phyloP scores from a whole-genome alignment of 2,797 vertebrate species.

The Sciaenops ocellatus region DNA sequence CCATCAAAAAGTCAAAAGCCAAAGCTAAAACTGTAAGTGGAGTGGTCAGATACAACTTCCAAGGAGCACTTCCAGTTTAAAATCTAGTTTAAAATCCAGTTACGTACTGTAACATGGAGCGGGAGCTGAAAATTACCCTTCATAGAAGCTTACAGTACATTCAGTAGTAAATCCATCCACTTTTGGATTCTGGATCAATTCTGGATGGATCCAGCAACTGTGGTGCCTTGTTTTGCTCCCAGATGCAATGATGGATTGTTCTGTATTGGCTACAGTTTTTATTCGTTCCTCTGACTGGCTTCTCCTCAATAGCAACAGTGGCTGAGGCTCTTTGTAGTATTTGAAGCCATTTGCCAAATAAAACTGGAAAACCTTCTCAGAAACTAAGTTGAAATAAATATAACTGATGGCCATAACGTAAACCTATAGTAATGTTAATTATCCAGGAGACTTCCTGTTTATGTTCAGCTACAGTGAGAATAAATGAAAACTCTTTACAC shows the following conservation, averaged over 20 bases:
- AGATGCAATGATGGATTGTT: not conserved
- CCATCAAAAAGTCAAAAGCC: conserved; percentile 4
- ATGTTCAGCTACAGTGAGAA: not conserved
- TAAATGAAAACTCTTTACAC: conserved; percentile 24
- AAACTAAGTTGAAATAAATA: conserved; percentile 35
- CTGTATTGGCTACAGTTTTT: conserved; percentile 12
- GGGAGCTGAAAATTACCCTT: not conserved
- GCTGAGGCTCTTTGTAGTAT: conserved; percentile 21
- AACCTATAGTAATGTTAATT: conserved; percentile 34
- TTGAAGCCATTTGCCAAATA: conserved; percentile 42
- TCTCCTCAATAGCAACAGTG: conserved; percentile 34
- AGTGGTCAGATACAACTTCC: not conserved
- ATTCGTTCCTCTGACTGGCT: conserved; percentile 19
- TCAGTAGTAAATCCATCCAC: conserved; percentile 5
- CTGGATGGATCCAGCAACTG: not conserved
- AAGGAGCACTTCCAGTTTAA: not conserved
- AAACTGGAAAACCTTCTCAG: conserved; percentile 35
- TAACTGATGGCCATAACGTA: conserved; percentile 37
- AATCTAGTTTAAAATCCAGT: conserved; percentile 5
- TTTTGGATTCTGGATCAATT: conserved; percentile 10
- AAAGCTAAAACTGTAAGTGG: not conserved
- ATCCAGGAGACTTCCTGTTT: not conserved
- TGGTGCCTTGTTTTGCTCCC: conserved; percentile 3
- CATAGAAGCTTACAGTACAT: not conserved
- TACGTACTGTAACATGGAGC: not conserved